Evolutionary conservation across 2,888 invertebrate genomes (phyloP).

Genomic region (Boloria selene): DNA sequence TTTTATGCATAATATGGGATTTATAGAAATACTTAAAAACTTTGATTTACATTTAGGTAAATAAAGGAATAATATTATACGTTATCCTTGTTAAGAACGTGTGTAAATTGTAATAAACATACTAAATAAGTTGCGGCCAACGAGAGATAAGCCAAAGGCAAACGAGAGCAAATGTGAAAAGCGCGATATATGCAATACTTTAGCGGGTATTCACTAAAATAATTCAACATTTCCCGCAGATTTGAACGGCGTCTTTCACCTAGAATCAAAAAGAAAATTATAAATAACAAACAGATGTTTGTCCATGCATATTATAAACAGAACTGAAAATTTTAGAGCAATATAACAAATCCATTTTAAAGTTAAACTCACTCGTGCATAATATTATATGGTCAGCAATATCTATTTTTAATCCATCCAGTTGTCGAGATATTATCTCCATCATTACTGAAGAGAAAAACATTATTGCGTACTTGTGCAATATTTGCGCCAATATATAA

Average conservation of each 20-base stretch:
- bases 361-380: constrained; percentile 19
- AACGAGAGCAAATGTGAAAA: constrained; percentile 15
- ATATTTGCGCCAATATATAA: neutral
- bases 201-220: constrained; percentile 24
- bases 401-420: constrained; percentile 22
- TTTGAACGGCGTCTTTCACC: constrained; percentile 19
- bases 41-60: no score
- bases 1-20: no score
- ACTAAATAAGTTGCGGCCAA: constrained; percentile 23
- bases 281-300: neutral
- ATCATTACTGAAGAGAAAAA: constrained; percentile 30
- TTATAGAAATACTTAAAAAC: no score
- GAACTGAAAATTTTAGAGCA: no score
- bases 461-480: constrained; percentile 13
- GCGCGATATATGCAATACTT: constrained; percentile 28
- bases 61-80: no score
- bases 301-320: neutral
- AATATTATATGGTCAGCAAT: constrained; percentile 27
- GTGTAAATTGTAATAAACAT: constrained; percentile 30
- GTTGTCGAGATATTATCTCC: constrained; percentile 21
- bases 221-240: constrained; percentile 19
- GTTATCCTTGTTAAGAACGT: constrained; percentile 3
- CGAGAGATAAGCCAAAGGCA: constrained; percentile 30
- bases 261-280: constrained; percentile 13
- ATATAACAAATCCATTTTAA: neutral